phyloP scores from a whole-genome alignment of 1,140 invertebrate genomes.

The Thereuonema tuberculata region DNA sequence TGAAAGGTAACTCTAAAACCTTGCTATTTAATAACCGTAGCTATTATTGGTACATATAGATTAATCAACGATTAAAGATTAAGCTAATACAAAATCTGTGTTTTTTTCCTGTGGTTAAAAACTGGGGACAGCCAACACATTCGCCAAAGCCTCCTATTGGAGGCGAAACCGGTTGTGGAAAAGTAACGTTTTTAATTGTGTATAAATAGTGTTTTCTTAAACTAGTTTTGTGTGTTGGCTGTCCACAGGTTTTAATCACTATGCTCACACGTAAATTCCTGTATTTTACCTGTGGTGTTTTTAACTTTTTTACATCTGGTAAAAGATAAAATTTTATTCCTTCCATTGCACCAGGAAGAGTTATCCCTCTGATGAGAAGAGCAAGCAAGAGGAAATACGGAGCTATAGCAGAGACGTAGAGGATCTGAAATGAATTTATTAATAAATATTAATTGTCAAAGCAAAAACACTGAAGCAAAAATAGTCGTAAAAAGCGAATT shows the following conservation, averaged over 20 bases:
- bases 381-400: slow-evolving; percentile 58
- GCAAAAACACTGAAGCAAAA: neutral
- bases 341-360: slow-evolving; percentile 57
- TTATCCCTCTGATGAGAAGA: slow-evolving; percentile 54
- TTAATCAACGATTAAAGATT: too few species aligned
- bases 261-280: neutral
- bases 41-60: too few species aligned
- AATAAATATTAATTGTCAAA: neutral
- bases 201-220: neutral
- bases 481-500: neutral
- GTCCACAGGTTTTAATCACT: neutral
- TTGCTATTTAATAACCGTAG: too few species aligned
- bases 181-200: neutral
- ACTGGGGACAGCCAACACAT: too few species aligned
- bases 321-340: slow-evolving; percentile 63
- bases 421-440: neutral
- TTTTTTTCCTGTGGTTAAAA: too few species aligned
- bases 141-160: too few species aligned
- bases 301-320: slow-evolving; percentile 40
- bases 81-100: too few species aligned
- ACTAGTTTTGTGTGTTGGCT: neutral
- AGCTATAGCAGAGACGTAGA: too few species aligned
- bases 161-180: too few species aligned
- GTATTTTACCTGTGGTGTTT: slow-evolving; percentile 17
- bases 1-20: too few species aligned